A percentile compares a stretch with the other conserved stretches of the same genome.
phyloP scores from a whole-genome alignment of 1,140 invertebrate genomes.

The Drosophila paulistorum region DNA sequence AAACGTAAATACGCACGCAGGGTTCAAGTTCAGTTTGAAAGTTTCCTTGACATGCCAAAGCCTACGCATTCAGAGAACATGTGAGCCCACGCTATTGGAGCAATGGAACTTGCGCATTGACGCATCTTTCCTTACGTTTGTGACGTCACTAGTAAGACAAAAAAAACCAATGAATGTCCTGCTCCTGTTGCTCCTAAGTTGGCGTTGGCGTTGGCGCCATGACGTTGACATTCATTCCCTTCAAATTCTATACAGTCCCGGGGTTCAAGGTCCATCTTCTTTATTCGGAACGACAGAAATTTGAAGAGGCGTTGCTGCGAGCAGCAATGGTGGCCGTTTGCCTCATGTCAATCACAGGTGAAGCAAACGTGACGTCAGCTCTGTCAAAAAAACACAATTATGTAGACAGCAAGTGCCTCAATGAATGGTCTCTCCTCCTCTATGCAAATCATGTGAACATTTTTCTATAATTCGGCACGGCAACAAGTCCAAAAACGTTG shows the following conservation, averaged over 20 bases:
- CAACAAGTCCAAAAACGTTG: constrained; percentile 51
- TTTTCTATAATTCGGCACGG: constrained; percentile 57
- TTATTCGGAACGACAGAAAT: constrained; percentile 10
- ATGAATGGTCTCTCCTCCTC: constrained; percentile 24
- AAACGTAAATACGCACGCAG: constrained; percentile 1
- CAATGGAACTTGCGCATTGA: constrained; percentile 56
- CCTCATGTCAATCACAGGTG: constrained; percentile 68
- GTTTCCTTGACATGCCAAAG: constrained; percentile 16
- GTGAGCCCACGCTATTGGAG: constrained; percentile 54
- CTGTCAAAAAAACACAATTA: constrained; percentile 24
- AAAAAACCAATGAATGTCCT: not conserved
- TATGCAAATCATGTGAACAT: constrained; percentile 37
- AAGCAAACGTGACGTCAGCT: constrained; percentile 60
- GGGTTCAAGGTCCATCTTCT: constrained; percentile 57
- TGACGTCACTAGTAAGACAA: constrained; percentile 61
- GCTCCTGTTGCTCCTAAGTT: constrained; percentile 60
- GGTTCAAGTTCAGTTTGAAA: constrained; percentile 17
- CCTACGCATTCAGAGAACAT: constrained; percentile 26
- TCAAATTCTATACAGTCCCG: not conserved
- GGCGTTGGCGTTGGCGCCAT: constrained; percentile 37
- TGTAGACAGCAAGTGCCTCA: constrained; percentile 15
- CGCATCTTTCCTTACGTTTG: constrained; percentile 56
- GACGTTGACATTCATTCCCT: constrained; percentile 9
- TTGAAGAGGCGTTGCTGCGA: constrained; percentile 32
- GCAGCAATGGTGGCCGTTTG: not conserved